A percentile compares a stretch with the other conserved stretches of the same genome.
Evolutionary conservation across 1,140 invertebrate genomes (phyloP).

Genomic region (Cydia amplana): DNA sequence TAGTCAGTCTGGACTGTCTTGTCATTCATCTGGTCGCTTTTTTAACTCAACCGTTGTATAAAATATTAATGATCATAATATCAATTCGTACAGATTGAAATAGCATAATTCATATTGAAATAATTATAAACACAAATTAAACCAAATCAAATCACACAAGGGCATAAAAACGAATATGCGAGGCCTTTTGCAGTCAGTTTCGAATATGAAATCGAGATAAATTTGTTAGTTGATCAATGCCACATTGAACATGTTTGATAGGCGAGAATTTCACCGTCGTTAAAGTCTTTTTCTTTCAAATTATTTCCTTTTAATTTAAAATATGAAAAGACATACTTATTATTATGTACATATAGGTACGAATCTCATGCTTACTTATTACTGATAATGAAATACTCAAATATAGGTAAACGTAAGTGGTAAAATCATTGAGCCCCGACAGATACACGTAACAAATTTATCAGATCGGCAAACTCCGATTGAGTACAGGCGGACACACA

Average conservation of each 20-base stretch:
- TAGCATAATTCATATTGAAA: too few species aligned
- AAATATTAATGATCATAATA: too few species aligned
- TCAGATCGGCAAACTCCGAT: constrained; percentile 24
- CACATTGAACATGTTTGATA: not conserved
- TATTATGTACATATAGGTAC: not conserved
- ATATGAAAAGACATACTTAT: not conserved
- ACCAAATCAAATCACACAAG: too few species aligned
- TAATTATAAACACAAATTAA: too few species aligned
- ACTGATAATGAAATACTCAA: too few species aligned
- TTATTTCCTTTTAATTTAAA: not conserved
- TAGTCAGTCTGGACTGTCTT: too few species aligned
- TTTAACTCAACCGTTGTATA: too few species aligned
- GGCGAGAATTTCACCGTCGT: too few species aligned
- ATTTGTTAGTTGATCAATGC: not conserved
- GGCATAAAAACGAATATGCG: too few species aligned
- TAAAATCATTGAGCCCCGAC: not conserved
- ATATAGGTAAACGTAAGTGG: not conserved
- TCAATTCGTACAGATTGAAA: too few species aligned
- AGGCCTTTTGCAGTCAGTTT: too few species aligned
- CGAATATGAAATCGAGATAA: not conserved
- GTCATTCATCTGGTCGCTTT: too few species aligned
- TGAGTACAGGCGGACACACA: constrained; percentile 25
- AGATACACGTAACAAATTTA: constrained; percentile 27
- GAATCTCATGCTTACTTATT: not conserved
- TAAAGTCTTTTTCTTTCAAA: not conserved